Percentiles rank a stretch among this genome's conserved stretches.
Conservation (phyloP, 1,140 invertebrate genomes). For the Epicauta chinensis region DNA sequence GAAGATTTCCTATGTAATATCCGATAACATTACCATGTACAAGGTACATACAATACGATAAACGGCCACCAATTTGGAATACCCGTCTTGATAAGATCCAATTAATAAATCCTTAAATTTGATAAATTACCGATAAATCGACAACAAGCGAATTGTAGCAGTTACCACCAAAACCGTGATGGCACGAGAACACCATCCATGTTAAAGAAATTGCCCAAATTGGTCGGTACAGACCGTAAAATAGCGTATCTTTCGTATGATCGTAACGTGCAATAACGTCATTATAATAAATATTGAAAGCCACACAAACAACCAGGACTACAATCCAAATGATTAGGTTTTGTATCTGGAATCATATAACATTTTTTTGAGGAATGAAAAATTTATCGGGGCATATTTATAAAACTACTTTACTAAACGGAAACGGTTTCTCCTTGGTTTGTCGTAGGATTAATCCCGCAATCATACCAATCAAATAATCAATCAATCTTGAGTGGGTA, state of each 20-base stretch:
- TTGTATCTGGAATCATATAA: constrained; percentile 18
- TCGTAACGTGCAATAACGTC: constrained; percentile 12
- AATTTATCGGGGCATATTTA: no score
- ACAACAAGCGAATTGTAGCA: no score
- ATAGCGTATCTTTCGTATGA: constrained; percentile 16
- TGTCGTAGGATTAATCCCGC: constrained; percentile 23
- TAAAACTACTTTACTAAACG: constrained; percentile 20
- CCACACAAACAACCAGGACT: constrained; percentile 11
- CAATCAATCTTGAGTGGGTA: constrained; percentile 27
- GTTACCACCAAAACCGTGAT: constrained; percentile 30
- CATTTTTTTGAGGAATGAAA: no score
- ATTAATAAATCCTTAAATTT: constrained; percentile 29
- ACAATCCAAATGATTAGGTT: constrained; percentile 25
- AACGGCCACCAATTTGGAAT: constrained; percentile 26
- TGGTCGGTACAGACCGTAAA: constrained; percentile 25
- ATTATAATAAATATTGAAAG: constrained; percentile 16
- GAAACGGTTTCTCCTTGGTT: constrained; percentile 16
- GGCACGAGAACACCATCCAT: constrained; percentile 33
- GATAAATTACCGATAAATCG: no score
- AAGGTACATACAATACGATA: constrained; percentile 33
- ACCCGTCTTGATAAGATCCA: constrained; percentile 24
- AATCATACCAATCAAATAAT: constrained; percentile 31
- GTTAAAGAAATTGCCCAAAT: constrained; percentile 27
- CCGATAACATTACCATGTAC: constrained; percentile 20
- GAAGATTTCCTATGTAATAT: constrained; percentile 1